These are phyloP conservation scores for Ctenoplectra terminalis DNA, from an alignment of 1,140 invertebrate genomes.

Conservation along the genomic window DNA sequence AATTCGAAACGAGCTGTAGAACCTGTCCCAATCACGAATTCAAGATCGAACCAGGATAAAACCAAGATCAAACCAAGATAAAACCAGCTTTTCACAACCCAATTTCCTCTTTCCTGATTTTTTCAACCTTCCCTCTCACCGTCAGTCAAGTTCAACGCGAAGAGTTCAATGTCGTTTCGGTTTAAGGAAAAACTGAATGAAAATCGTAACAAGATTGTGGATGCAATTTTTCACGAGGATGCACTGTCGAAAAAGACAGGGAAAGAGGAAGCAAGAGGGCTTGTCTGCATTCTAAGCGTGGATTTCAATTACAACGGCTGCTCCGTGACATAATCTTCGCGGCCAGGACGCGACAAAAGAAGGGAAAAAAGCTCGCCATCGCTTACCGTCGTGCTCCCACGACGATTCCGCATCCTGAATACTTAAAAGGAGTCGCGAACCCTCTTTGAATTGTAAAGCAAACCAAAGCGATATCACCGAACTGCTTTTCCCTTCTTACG, in stretches of 20 bases:
- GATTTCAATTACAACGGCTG: slow-evolving; percentile 45
- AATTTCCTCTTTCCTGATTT: too few relatives aligned
- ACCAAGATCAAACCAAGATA: too few relatives aligned
- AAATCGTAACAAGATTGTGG: neutral
- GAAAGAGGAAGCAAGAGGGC: neutral
- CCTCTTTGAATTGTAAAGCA: slow-evolving; percentile 67
- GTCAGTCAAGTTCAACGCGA: neutral
- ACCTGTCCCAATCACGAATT: too few relatives aligned
- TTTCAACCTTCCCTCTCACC: too few relatives aligned
- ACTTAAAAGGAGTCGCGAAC: slow-evolving; percentile 65
- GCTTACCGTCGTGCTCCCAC: slow-evolving; percentile 46
- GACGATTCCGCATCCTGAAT: slow-evolving; percentile 65
- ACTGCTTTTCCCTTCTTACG: neutral
- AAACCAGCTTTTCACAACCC: too few relatives aligned
- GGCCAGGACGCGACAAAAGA: neutral
- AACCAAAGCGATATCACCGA: slow-evolving; percentile 64
- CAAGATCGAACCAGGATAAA: too few relatives aligned
- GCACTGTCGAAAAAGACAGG: too few relatives aligned
- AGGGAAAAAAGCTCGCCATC: slow-evolving; percentile 33
- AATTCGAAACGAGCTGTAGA: too few relatives aligned
- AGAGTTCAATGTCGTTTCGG: neutral
- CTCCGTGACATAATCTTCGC: slow-evolving; percentile 40
- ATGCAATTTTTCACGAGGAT: neutral
- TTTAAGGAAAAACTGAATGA: too few relatives aligned
- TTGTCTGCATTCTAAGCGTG: slow-evolving; percentile 40